A percentile compares a stretch with the other conserved stretches of the same genome.
phyloP scores from a whole-genome alignment of 1,140 invertebrate species.

The Linepithema humile region DNA sequence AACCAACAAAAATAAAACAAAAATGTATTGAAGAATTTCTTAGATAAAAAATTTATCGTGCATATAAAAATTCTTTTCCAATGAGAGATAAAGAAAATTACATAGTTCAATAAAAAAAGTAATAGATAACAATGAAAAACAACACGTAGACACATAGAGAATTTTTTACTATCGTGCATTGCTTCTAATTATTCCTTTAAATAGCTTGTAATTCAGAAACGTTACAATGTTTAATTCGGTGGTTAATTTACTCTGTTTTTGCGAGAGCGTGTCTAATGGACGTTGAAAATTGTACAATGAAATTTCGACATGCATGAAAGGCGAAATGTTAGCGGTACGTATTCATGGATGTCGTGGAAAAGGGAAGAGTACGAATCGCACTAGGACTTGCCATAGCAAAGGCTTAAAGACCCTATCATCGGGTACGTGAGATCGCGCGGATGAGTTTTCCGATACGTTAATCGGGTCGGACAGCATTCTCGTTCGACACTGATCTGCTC shows the following conservation, averaged over 20 bases:
- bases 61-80: not conserved
- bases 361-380: not conserved
- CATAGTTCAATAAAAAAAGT: not conserved
- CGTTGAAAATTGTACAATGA: not conserved
- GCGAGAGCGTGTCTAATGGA: not conserved
- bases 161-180: not conserved
- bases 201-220: not conserved
- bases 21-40: no score
- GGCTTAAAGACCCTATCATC: constrained; percentile 20
- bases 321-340: not conserved
- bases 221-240: not conserved
- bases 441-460: constrained; percentile 55
- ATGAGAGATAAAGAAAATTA: not conserved
- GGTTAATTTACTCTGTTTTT: no score
- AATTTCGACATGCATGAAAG: not conserved
- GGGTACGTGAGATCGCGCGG: constrained; percentile 39
- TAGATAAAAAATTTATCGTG: not conserved
- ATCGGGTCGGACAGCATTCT: constrained; percentile 45
- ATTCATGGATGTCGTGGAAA: not conserved
- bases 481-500: constrained; percentile 39
- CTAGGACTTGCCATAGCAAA: constrained; percentile 21
- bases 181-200: not conserved
- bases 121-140: not conserved
- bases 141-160: not conserved
- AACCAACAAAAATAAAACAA: no score